Conservation (phyloP, 2,888 invertebrate genomes). For the Lepidocyrtinus sp. region DNA sequence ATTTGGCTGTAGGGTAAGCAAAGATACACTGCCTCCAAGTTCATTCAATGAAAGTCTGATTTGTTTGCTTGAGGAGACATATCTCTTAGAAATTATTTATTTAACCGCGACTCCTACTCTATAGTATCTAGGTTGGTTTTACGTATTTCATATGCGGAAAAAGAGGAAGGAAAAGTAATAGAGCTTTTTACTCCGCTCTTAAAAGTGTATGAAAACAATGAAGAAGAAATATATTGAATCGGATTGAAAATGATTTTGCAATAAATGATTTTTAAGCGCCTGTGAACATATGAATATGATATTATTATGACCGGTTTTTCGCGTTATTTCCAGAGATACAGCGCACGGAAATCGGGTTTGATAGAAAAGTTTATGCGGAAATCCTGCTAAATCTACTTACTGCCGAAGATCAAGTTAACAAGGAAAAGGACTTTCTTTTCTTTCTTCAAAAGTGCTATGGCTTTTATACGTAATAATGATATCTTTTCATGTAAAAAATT, state of each 20-base stretch:
- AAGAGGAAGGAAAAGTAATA: too few relatives aligned
- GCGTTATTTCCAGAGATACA: not conserved
- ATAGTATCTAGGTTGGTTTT: too few relatives aligned
- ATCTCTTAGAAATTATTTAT: too few relatives aligned
- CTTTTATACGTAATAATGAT: constrained; percentile 27
- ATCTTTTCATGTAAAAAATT: constrained; percentile 30
- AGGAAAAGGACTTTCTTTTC: not conserved
- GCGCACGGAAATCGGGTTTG: not conserved
- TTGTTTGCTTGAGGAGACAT: too few relatives aligned
- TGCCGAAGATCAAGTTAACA: not conserved
- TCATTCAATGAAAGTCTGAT: too few relatives aligned
- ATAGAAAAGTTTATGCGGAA: too few relatives aligned
- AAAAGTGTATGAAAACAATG: not conserved
- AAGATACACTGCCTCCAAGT: too few relatives aligned
- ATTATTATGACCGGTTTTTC: constrained; percentile 1
- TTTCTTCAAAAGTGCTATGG: not conserved
- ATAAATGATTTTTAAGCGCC: constrained; percentile 23
- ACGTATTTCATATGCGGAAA: too few relatives aligned
- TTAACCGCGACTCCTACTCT: too few relatives aligned
- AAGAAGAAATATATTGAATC: constrained; percentile 24
- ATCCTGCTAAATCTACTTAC: constrained; percentile 1
- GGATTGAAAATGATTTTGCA: constrained; percentile 9
- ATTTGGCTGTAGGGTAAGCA: too few relatives aligned
- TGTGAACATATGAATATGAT: constrained; percentile 14
- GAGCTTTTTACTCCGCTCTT: not conserved